Conservation (phyloP, 1,140 invertebrate species). For the Panulirus ornatus region DNA sequence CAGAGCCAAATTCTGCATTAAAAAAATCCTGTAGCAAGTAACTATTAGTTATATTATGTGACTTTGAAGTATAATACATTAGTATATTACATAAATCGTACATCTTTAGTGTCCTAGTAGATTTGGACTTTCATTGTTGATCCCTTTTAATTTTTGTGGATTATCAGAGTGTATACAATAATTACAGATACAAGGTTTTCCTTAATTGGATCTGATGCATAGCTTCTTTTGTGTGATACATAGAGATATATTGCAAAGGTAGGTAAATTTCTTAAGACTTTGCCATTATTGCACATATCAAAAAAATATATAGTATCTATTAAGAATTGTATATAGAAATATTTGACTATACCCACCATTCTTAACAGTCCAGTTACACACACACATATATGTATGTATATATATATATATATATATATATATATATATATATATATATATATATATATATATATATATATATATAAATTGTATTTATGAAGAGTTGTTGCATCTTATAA, state of each 20-base stretch:
- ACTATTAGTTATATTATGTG: too few relatives aligned
- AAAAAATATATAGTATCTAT: not conserved
- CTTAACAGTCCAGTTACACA: constrained; percentile 21
- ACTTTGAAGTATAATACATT: too few relatives aligned
- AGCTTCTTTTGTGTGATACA: not conserved
- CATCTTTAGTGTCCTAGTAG: too few relatives aligned
- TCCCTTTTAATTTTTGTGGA: too few relatives aligned
- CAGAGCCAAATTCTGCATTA: too few relatives aligned
- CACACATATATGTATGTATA: constrained; percentile 5
- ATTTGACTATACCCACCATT: not conserved
- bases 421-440: constrained; percentile 42
- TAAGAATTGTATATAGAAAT: constrained; percentile 13
- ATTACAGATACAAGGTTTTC: not conserved
- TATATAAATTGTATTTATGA: constrained; percentile 31
- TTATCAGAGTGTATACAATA: too few relatives aligned
- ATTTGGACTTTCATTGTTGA: too few relatives aligned
- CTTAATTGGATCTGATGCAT: not conserved
- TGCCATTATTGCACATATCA: not conserved
- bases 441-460: constrained; percentile 44
- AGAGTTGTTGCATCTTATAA: not conserved
- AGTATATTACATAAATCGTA: too few relatives aligned
- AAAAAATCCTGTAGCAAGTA: too few relatives aligned
- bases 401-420: constrained; percentile 17
- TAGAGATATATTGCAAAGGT: too few relatives aligned
- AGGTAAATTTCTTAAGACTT: not conserved